Evolutionary conservation across 2,797 vertebrate genomes (phyloP), one percentile per base, ranked within the genome.

Genomic region (Paratrypauchen microcephalus): DNA sequence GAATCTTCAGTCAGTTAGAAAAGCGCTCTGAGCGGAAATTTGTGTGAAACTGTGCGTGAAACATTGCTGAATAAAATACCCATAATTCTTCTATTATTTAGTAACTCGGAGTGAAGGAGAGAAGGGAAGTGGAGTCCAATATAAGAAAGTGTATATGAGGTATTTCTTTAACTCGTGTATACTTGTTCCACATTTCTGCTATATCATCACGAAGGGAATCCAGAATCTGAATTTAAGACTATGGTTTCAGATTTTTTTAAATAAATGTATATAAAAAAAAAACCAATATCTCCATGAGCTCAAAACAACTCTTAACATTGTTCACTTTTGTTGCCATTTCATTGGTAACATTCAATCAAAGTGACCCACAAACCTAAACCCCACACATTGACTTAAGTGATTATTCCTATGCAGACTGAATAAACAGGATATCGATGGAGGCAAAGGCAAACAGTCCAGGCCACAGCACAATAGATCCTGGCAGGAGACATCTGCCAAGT

Each of bases 41-140:
- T 88, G 86, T 79, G 93, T 92, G 91, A 94, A 93, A 93, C 92
- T 92, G 90, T 88, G 90, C 91, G 77, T 92, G 88, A 92, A 91
- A 91, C 86, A 88, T 73, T 81, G 83, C 84, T 79, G 91, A 88
- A 91, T 87, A 85, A 90, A 93, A 92, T 86, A 87, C 85, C 87
- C 89, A 77, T 76, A 81, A 77, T 83, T 93, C 82, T 80, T 94
- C 82, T 89, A 93, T 94, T 93, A 94, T 94, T 94, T 89, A 94
- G 86, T 85, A 75, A 89, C 82, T 81, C 82, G 76, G 78, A 60
- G 79, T 84, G 62, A 68, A 65, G 41, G 80, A 85, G 85, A 64
- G 73, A 85, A 70, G 83, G 82, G 78, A 82, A 84, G 69, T 74
- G 60, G 73, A 74, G 28, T 4, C 57, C 28, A 30, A 60, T 30